Evolutionary conservation across 2,888 invertebrate species (phyloP).

Genomic region (Hirtodrosophila duncani): DNA sequence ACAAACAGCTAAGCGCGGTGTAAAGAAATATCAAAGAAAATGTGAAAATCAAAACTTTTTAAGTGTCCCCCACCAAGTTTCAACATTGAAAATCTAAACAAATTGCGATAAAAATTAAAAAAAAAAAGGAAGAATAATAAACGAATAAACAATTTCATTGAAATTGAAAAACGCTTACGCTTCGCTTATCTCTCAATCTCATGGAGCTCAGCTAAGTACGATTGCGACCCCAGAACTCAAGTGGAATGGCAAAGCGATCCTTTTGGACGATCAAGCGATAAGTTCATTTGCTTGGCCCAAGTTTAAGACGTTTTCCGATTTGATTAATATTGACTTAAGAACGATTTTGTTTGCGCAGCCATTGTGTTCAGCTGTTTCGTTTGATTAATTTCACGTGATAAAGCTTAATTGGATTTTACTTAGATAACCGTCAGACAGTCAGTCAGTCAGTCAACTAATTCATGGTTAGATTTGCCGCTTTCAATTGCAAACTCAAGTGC

Average conservation of each 20-base stretch:
- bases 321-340: slow-evolving; percentile 68
- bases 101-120: slow-evolving; percentile 24
- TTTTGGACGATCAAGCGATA: slow-evolving; percentile 42
- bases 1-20: slow-evolving; percentile 5
- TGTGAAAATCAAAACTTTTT: slow-evolving; percentile 1
- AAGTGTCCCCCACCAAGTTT: neutral
- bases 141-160: too few species aligned
- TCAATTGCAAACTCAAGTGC: slow-evolving; percentile 7
- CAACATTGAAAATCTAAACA: neutral
- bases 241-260: slow-evolving; percentile 8
- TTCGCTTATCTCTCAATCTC: too few species aligned
- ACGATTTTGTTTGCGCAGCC: slow-evolving; percentile 69
- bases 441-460: slow-evolving; percentile 27
- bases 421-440: slow-evolving; percentile 46
- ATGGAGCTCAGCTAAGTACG: too few species aligned
- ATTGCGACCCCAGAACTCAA: too few species aligned
- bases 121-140: slow-evolving; percentile 23
- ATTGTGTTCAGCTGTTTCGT: slow-evolving; percentile 68
- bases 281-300: slow-evolving; percentile 33
- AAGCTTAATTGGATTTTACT: slow-evolving; percentile 69
- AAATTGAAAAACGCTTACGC: too few species aligned
- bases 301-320: slow-evolving; percentile 48
- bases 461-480: slow-evolving; percentile 3
- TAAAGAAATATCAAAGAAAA: slow-evolving; percentile 7
- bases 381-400: slow-evolving; percentile 71